Percentiles rank a stretch among this genome's conserved stretches.
Evolutionary conservation across 2,113 vertebrate species (phyloP).

Genomic region (Amblyornis subalaris): DNA sequence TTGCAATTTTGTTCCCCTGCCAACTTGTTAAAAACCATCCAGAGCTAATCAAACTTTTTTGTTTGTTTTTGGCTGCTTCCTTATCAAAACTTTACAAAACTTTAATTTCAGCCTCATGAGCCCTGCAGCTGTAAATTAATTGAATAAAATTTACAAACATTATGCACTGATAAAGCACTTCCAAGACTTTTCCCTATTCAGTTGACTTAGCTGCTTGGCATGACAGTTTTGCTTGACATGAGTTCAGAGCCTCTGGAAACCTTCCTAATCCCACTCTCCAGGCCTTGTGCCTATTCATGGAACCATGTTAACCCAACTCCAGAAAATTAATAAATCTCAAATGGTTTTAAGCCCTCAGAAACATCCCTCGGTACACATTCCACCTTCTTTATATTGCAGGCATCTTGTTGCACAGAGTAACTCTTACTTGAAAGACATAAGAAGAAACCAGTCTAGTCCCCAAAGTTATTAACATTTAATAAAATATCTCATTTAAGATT

Average conservation of each 20-base stretch:
- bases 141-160: constrained; percentile 79
- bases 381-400: constrained; percentile 11
- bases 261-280: constrained; percentile 71
- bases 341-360: constrained; percentile 55
- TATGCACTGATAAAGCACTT: constrained; percentile 61
- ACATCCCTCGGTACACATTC: constrained; percentile 2
- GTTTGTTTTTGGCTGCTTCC: constrained; percentile 52
- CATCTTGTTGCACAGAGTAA: constrained; percentile 14
- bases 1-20: neutral
- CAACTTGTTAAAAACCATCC: constrained; percentile 48
- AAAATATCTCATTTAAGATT: constrained; percentile 49
- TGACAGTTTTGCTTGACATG: constrained; percentile 68
- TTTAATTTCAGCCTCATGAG: constrained; percentile 68
- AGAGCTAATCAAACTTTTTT: constrained; percentile 50
- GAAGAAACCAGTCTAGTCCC: constrained; percentile 35
- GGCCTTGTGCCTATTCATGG: constrained; percentile 69
- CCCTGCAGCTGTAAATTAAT: constrained; percentile 75
- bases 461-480: constrained; percentile 44
- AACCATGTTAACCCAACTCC: constrained; percentile 59
- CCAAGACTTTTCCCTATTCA: constrained; percentile 54
- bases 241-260: constrained; percentile 73
- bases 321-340: constrained; percentile 71
- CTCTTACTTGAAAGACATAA: constrained; percentile 38
- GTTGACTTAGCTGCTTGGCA: constrained; percentile 61
- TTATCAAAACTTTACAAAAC: constrained; percentile 74